These are phyloP conservation scores for Limanda limanda DNA, from an alignment of 2,113 vertebrate species.

Conservation along the genomic window DNA sequence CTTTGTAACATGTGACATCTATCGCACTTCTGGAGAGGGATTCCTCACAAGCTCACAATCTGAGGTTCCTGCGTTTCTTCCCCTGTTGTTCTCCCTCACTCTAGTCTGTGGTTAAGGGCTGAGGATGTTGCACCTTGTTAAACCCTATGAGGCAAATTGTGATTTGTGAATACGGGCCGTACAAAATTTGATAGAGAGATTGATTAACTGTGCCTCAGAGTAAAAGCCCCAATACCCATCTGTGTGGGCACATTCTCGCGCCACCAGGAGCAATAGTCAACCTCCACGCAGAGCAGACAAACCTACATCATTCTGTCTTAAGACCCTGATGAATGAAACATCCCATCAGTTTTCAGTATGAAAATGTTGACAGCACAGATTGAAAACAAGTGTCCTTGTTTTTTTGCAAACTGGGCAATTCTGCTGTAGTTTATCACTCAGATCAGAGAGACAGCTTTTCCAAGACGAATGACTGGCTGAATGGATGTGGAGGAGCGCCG, in stretches of 20 bases:
- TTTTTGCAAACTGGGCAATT: constrained; percentile 83
- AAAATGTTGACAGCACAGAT: constrained; percentile 82
- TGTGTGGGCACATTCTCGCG: constrained; percentile 9
- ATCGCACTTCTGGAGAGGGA: too few species aligned
- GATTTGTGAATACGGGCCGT: neutral
- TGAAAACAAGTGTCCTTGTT: constrained; percentile 82
- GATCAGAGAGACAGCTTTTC: constrained; percentile 79
- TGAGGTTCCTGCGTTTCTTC: too few species aligned
- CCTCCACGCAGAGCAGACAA: constrained; percentile 46
- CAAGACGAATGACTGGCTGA: constrained; percentile 81
- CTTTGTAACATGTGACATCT: too few species aligned
- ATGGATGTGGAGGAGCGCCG: constrained; percentile 77
- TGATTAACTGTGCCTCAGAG: neutral
- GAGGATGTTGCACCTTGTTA: neutral
- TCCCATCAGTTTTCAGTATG: constrained; percentile 79
- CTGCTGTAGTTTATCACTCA: constrained; percentile 84
- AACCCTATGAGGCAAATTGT: neutral
- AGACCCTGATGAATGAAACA: constrained; percentile 75
- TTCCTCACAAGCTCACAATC: too few species aligned
- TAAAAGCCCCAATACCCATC: neutral
- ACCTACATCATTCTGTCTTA: constrained; percentile 45
- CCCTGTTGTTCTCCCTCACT: too few species aligned
- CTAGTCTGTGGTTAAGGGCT: neutral
- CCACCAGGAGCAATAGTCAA: constrained; percentile 34
- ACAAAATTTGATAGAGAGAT: neutral